These are phyloP conservation scores for Notamacropus eugenii DNA, from an alignment of 2,797 vertebrate genomes.

Conservation along the genomic window DNA sequence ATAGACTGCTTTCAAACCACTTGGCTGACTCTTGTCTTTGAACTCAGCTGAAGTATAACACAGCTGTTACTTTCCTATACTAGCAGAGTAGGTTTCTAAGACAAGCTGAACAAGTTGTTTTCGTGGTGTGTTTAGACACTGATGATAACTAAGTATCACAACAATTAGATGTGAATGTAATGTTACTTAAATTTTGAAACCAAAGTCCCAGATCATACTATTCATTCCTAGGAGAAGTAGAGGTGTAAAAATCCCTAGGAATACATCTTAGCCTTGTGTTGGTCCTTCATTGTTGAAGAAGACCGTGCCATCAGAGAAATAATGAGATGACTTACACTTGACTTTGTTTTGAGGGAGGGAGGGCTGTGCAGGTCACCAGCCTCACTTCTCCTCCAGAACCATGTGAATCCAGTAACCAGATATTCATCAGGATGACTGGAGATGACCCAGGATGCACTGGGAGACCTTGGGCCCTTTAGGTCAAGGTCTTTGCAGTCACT, in stretches of 20 bases:
- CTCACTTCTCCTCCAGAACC: no score
- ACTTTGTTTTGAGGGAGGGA: no score
- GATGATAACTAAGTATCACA: slow-evolving; percentile 55
- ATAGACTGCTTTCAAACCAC: slow-evolving; percentile 49
- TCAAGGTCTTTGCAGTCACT: no score
- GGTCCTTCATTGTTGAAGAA: no score
- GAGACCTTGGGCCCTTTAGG: no score
- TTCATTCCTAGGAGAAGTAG: slow-evolving; percentile 55
- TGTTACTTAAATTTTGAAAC: slow-evolving; percentile 55
- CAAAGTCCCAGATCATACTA: not conserved
- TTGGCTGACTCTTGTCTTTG: slow-evolving; percentile 65
- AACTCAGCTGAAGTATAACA: slow-evolving; percentile 67
- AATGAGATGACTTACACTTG: no score
- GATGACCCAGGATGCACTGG: no score
- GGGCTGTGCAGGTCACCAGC: no score
- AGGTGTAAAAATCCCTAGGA: slow-evolving; percentile 44
- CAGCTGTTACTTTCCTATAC: slow-evolving; percentile 52
- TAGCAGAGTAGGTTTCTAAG: slow-evolving; percentile 20
- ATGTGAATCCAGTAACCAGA: no score
- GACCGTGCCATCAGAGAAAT: no score
- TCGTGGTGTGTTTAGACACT: slow-evolving; percentile 9
- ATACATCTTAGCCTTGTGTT: not conserved
- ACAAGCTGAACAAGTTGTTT: slow-evolving; percentile 58
- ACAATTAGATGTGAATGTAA: slow-evolving; percentile 40
- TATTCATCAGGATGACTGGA: no score